Conservation (phyloP, 2,888 invertebrate species). For the Thera britannica region DNA sequence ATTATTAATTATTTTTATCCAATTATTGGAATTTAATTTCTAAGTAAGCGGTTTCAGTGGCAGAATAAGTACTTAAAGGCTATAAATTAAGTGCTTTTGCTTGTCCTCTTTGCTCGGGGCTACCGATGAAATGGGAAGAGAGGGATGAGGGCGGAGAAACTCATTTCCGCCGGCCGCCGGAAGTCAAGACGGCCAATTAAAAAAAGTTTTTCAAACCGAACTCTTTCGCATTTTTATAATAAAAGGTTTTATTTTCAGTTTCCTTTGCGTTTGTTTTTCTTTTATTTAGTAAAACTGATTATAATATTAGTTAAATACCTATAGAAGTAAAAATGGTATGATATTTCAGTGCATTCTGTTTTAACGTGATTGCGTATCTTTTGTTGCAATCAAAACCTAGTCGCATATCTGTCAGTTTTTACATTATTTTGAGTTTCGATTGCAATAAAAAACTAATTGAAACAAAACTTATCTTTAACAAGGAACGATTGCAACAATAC, state of each 20-base stretch:
- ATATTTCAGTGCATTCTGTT: no score
- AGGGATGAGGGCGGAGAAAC: conserved; percentile 62
- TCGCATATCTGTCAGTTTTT: no score
- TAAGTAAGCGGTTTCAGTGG: neutral
- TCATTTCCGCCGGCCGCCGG: conserved; percentile 80
- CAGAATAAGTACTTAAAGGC: conserved; percentile 21
- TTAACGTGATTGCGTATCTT: no score
- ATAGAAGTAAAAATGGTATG: no score
- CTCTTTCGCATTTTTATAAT: conserved; percentile 62
- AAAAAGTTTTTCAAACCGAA: conserved; percentile 71
- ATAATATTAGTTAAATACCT: no score
- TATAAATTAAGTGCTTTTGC: conserved; percentile 66
- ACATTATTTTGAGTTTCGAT: no score
- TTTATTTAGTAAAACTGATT: conserved; percentile 1
- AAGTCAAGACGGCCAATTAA: conserved; percentile 75
- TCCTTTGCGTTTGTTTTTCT: conserved; percentile 38
- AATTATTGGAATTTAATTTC: conserved; percentile 29
- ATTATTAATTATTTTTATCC: conserved; percentile 10
- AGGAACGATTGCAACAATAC: no score
- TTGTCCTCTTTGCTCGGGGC: conserved; percentile 49
- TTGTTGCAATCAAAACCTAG: no score
- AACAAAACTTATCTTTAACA: no score
- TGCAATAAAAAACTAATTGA: no score
- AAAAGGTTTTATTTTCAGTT: conserved; percentile 61
- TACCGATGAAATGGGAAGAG: conserved; percentile 42